Base-by-base conservation (phyloP, 2,797 vertebrate species). In the Lagorchestes hirsutus region DNA sequence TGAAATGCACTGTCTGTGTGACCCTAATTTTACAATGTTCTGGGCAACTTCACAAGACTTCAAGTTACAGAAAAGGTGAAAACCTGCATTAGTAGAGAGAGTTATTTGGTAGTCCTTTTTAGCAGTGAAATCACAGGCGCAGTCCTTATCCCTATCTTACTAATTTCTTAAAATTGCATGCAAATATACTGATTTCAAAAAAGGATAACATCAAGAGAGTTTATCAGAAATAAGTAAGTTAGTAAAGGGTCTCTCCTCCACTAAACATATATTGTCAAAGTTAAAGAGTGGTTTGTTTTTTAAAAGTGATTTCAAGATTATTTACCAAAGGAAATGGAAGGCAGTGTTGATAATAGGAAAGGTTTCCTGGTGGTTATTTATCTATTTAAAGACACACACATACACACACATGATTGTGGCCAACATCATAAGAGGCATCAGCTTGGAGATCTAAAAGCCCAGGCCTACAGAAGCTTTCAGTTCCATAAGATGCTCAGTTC, bases 241-340 rank as follows among this genome's bases (percentile, higher is more conserved):
- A 10, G 40, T 87, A 87, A 87, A 87, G 74, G 40, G 40, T 82
- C 16, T 82, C 22, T 10, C 12, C 18, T 27, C 40, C 74, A 27
- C 40, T 46, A 87, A 87, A 46, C 8, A 87, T 87, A 87, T 50
- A 12, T 27, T 46, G 40, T 82, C 40, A 27, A 46, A 82, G 74
- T 46, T 82, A 40, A 82, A 11, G 22, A 82, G 0, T 82, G 27
- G 22, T 46, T 40, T 82, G 16, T 40, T 67, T 74, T 82, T 46
- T 74, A 6, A n/a, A 46, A 24, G 67, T 82, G 10, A 46, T 50
- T 28, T 9, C 74, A 50, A 87, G 40, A 87, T 1, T 50, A 82
- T 27, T 82, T 52, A 62, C 56, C 55, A 95, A 93, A 93, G 54
- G 54, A 96, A 96, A 95, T n/a, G 54, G 94, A 94, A 90, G 87